Evolutionary conservation across 2,888 invertebrate genomes (phyloP), one percentile per base, ranked within the genome.

Genomic region (Flabesymbios commensalis): DNA sequence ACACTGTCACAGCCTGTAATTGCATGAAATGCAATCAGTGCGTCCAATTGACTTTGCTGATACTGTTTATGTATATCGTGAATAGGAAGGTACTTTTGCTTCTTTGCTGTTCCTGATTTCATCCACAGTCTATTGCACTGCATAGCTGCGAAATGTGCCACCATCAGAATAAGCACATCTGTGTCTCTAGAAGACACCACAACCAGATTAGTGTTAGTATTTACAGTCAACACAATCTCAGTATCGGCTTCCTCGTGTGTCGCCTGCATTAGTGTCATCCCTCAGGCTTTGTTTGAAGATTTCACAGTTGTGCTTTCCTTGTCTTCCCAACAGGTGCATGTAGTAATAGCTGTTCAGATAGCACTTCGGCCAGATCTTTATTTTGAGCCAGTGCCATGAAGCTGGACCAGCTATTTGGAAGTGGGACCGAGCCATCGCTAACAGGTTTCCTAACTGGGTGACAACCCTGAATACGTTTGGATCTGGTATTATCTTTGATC

Each of bases 21-120:
- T 10, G 53, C 53, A 53, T 53, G 53, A 24, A 53, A 53, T 10
- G 49, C 24, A 5, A 49, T 10, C 49, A 49, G 28, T 26, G 49
- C 10, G 29, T 22, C 28, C 29, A 49, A 5, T 49, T 49, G 22
- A 28, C 19, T 28, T 10, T 10, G 10, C 5, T 7, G 29, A 29
- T 14, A 10, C 29, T 14, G 10, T 19, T 14, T 28, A 19, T 19
- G 45, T 7, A 49, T 49, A 7, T 49, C 49, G 29, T 49, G 49
- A 7, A 53, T 24, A 7, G 53, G 53, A 24, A 53, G 10, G 39
- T 53, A 53, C 36, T 36, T 53, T 36, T 10, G 32, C 10, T 14
- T 22, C 5, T 10, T 36, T 7, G 53, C 32, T 10, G 53, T 32
- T 7, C 53, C 53, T 7, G 53, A 10, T 22, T 36, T 53, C 39